Conservation (phyloP, 2,888 invertebrate species). For the Eupeodes latifasciatus region DNA sequence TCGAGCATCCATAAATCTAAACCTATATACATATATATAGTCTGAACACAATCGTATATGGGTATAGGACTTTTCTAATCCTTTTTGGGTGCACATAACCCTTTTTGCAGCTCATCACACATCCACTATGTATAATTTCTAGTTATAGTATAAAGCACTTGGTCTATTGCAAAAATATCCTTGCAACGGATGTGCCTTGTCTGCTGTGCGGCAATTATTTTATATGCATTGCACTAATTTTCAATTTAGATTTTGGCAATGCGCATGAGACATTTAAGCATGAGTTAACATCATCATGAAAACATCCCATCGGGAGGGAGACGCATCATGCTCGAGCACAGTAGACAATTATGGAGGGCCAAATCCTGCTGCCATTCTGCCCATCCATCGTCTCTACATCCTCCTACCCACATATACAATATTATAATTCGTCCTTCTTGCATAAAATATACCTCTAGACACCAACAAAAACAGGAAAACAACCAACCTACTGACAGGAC, state of each 20-base stretch:
- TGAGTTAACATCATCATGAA: constrained; percentile 59
- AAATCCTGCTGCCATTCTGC: too few relatives aligned
- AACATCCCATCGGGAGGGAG: constrained; percentile 12
- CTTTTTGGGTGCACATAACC: background rate
- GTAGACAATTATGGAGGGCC: too few relatives aligned
- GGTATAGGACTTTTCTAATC: constrained; percentile 12
- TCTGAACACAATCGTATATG: background rate
- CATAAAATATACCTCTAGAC: background rate
- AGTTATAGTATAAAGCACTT: too few relatives aligned
- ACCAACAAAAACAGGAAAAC: constrained; percentile 23
- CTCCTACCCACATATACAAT: background rate
- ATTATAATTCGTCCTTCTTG: background rate
- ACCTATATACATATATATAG: background rate
- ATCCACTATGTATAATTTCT: too few relatives aligned
- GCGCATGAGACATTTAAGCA: constrained; percentile 58
- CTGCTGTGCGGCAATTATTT: constrained; percentile 55
- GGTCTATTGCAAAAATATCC: constrained; percentile 5
- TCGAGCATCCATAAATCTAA: too few relatives aligned
- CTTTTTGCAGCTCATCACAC: background rate
- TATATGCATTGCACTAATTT: constrained; percentile 65
- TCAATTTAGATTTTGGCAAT: constrained; percentile 66
- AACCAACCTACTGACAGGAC: background rate
- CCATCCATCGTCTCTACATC: constrained; percentile 6
- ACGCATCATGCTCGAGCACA: too few relatives aligned
- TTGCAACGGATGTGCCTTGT: constrained; percentile 32